Base-by-base conservation (phyloP, 2,113 vertebrate genomes). In the Thalassarche chlororhynchos region DNA sequence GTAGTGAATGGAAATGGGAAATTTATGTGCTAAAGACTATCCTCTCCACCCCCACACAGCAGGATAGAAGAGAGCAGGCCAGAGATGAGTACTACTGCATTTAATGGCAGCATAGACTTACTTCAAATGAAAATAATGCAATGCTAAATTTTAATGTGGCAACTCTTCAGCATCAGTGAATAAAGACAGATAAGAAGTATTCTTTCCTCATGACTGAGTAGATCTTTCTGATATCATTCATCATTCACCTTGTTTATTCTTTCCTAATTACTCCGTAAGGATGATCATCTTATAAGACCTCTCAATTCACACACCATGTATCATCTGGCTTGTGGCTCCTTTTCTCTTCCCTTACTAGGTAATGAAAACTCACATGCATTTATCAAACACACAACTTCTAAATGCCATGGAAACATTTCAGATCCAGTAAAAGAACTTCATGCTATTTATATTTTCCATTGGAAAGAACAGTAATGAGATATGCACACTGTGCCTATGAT, bases 11-110 rank as follows among this genome's bases (percentile, higher is more conserved):
- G 14, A 86, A 80, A 38, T 5, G 32, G 11, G 32, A 87, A 81
- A 70, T 81, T 14, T 32, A 55, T 18, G 7, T 72, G 25, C 20
- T 57, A 51, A 54, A 76, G 28, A 36, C 10, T 46, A 26, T 52
- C 14, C 1, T 76, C 9, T 78, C 21, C 14, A 49, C 5, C 4
- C 2, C 9, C 4, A 40, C 16, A 51, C 1, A 55, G 10, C 9
- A 47, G 10, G 8, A 81, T 4, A 54, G n/a, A 89, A 75, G 16
- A 76, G 8, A 42, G 29, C 9, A 72, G 9, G 28, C 17, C 32
- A 68, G 40, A 75, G 23, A 62, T 2, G 7, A 69, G 4, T 23
- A n/a, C 3, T 6, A 12, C 21, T n/a, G 12, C 9, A 44, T 85
- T 78, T 70, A 78, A 70, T 52, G 16, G 14, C 9, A 85, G 32